Evolutionary conservation across 2,888 invertebrate species (phyloP).

Genomic region (Augochlorella aurata): DNA sequence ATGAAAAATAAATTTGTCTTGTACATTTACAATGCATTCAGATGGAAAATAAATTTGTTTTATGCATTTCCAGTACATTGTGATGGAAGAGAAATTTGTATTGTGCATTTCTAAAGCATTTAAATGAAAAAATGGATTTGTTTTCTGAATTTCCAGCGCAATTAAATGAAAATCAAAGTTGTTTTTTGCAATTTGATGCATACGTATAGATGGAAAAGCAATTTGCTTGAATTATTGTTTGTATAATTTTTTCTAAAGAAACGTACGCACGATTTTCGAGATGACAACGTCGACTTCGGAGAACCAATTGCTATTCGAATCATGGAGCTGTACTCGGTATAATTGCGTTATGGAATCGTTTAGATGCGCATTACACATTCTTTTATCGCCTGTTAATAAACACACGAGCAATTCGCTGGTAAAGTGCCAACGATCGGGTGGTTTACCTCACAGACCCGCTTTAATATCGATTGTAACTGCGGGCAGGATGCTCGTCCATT

Average conservation of each 20-base stretch:
- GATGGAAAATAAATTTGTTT: no score
- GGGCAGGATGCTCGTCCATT: constrained; percentile 17
- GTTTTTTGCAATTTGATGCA: no score
- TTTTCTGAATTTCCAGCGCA: no score
- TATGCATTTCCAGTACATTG: no score
- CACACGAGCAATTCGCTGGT: constrained; percentile 60
- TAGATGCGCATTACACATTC: constrained; percentile 55
- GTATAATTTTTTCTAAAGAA: not conserved
- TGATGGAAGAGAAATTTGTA: not conserved
- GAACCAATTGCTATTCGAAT: constrained; percentile 32
- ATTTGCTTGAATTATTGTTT: not conserved
- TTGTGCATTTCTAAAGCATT: not conserved
- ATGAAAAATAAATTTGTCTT: no score
- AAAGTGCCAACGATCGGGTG: constrained; percentile 58
- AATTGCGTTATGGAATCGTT: constrained; percentile 56
- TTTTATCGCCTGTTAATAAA: constrained; percentile 59
- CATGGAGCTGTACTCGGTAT: constrained; percentile 32
- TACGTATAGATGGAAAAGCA: not conserved
- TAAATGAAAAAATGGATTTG: no score
- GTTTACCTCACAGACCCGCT: constrained; percentile 56
- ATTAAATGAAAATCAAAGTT: no score
- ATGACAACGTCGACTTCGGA: constrained; percentile 14
- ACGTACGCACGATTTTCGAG: constrained; percentile 3
- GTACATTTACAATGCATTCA: no score
- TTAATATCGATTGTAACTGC: constrained; percentile 45